phyloP scores from a whole-genome alignment of 2,888 invertebrate genomes.

The Rhaphigaster nebulosa region DNA sequence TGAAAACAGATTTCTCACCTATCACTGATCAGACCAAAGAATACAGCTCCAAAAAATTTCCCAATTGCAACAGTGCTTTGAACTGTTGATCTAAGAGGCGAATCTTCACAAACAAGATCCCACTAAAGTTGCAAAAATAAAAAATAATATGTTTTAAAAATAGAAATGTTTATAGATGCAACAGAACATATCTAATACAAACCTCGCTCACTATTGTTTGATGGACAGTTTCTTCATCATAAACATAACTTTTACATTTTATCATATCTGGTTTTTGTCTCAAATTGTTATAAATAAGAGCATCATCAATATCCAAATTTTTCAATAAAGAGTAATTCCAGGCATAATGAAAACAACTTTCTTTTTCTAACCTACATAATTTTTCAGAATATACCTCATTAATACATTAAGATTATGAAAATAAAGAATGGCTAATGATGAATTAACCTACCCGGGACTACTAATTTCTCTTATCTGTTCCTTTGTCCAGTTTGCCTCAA shows the following conservation, averaged over 20 bases:
- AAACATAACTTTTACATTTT: constrained; percentile 68
- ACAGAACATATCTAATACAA: background rate
- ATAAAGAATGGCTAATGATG: background rate
- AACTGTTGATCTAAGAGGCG: constrained; percentile 71
- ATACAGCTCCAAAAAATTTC: constrained; percentile 72
- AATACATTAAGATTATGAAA: background rate
- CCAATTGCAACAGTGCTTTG: constrained; percentile 73
- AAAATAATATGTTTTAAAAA: background rate
- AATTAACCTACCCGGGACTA: constrained; percentile 65
- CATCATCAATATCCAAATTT: constrained; percentile 69
- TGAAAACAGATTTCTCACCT: constrained; percentile 65
- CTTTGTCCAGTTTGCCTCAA: constrained; percentile 70
- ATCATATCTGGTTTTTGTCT: constrained; percentile 67
- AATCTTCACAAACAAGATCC: constrained; percentile 72
- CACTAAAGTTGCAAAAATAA: constrained; percentile 68
- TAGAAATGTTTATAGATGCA: background rate
- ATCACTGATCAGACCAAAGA: constrained; percentile 68
- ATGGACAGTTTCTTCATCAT: constrained; percentile 67
- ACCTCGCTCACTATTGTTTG: constrained; percentile 65
- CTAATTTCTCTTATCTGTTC: constrained; percentile 70
- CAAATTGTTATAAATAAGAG: constrained; percentile 68
- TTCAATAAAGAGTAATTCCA: constrained; percentile 71
- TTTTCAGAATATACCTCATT: background rate
- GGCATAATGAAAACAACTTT: constrained; percentile 70
- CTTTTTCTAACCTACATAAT: constrained; percentile 58